Evolutionary conservation across 1,140 invertebrate genomes (phyloP), one percentile per base, ranked within the genome.

Genomic region (Manduca sexta): DNA sequence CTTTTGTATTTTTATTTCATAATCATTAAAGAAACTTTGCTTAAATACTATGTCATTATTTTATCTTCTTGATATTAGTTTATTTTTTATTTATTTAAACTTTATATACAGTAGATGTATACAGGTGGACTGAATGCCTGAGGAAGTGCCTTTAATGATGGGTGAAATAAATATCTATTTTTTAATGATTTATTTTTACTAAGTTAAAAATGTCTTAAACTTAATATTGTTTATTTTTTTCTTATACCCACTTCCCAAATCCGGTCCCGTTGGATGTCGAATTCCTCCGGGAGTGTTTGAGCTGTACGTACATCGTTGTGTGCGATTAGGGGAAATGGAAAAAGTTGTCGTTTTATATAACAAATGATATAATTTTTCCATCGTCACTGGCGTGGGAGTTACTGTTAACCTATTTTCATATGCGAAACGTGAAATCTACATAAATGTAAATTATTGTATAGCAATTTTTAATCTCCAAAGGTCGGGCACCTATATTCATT

Each of bases 321-420:
- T 48, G 54, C 59, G 55, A 65, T 71, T 64, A 69, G 63, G 52
- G 49, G 45, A 64, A 68, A 71, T 69, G 69, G 65, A 69, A 69
- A 71, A 71, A 71, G 57, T 67, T 68, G 61, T 54, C 53, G 59
- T 63, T 56, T 52, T 53, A 45, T 59, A 47, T 63, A 45, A 52
- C 31, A 41, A 61, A 65, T 64, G 55, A 49, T 56, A 52, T 45
- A 55, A 56, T 67, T 62, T 57, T 58, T 55, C 49, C 43, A 56
- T 52, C 43, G 35, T 47, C 45, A 52, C 49, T n/a, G 30, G 49
- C 46, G 54, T 54, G 45, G 50, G 40, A 29, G 41, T 31, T 45
- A 18, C 21, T 16, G 18, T 49, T 37, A 52, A 29, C 45, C 45
- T 38, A 52, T 52, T 46, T 52, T 34, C 43, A 46, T 42, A 34